Evolutionary conservation across 1,140 invertebrate genomes (phyloP).

Genomic region (Metopolophium dirhodum): DNA sequence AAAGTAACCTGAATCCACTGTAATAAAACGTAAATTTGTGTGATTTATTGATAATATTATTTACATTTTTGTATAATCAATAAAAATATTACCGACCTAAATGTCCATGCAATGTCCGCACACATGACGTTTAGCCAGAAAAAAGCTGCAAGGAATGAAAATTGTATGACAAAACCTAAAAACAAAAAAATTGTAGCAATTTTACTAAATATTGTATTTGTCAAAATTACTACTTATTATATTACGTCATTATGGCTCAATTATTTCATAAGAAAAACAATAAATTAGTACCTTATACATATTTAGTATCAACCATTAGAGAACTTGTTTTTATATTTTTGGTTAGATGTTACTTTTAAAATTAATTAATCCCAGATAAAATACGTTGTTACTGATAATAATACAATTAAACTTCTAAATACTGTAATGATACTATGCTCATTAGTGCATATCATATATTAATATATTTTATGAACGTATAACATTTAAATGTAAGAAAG

Average conservation of each 20-base stretch:
- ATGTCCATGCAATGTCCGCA: slow-evolving; percentile 72
- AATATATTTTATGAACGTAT: not conserved
- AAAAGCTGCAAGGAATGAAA: slow-evolving; percentile 69
- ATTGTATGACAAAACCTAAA: slow-evolving; percentile 63
- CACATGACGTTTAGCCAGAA: slow-evolving; percentile 77
- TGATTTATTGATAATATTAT: not conserved
- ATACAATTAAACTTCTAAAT: not conserved
- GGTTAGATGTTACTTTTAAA: not conserved
- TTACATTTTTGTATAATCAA: not conserved
- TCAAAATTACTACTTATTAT: not conserved
- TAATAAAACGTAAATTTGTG: not conserved
- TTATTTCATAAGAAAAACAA: not conserved
- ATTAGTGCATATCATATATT: too few relatives aligned
- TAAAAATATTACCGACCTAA: slow-evolving; percentile 63
- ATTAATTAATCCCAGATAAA: not conserved
- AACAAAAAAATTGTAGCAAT: not conserved
- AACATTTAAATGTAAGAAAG: not conserved
- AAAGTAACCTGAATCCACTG: slow-evolving; percentile 24
- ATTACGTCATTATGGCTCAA: not conserved
- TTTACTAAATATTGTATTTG: not conserved
- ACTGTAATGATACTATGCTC: not conserved
- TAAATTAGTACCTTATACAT: not conserved
- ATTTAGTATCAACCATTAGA: not conserved
- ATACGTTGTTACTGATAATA: not conserved
- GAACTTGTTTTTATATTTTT: not conserved